These are phyloP conservation scores for Heliconius aoede DNA, from an alignment of 2,888 invertebrate species.

Conservation along the genomic window DNA sequence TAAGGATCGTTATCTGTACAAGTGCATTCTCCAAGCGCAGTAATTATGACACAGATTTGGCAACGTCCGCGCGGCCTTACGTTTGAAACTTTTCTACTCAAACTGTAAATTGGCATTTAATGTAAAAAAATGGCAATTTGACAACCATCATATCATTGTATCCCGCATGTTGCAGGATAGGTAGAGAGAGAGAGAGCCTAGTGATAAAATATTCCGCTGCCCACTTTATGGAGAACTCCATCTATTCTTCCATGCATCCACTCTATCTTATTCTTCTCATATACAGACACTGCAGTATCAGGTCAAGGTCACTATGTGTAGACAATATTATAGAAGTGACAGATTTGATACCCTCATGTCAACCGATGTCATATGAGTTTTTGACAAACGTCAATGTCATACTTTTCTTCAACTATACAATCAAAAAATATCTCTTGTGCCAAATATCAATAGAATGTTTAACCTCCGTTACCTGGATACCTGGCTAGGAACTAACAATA, in stretches of 20 bases:
- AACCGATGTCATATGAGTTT: no score
- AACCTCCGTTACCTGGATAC: not conserved
- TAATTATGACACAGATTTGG: constrained; percentile 11
- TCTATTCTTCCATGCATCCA: not conserved
- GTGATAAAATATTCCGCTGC: not conserved
- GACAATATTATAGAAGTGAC: no score
- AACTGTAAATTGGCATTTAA: constrained; percentile 5
- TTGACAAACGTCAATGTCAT: no score
- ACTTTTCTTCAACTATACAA: no score
- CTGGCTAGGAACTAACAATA: constrained; percentile 9
- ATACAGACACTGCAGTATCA: no score
- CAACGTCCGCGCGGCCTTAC: not conserved
- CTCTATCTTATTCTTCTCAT: not conserved
- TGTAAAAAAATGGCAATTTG: not conserved
- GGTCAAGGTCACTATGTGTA: no score
- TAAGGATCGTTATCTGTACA: not conserved
- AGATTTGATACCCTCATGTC: no score
- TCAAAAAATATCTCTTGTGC: not conserved
- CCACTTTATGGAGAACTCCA: not conserved
- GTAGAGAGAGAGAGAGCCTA: no score
- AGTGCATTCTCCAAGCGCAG: constrained; percentile 8
- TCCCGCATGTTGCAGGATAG: no score
- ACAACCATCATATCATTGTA: not conserved
- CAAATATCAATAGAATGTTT: constrained; percentile 2
- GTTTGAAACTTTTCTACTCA: not conserved